Conservation (phyloP, 2,797 vertebrate species). For the Notolepis coatsorum region DNA sequence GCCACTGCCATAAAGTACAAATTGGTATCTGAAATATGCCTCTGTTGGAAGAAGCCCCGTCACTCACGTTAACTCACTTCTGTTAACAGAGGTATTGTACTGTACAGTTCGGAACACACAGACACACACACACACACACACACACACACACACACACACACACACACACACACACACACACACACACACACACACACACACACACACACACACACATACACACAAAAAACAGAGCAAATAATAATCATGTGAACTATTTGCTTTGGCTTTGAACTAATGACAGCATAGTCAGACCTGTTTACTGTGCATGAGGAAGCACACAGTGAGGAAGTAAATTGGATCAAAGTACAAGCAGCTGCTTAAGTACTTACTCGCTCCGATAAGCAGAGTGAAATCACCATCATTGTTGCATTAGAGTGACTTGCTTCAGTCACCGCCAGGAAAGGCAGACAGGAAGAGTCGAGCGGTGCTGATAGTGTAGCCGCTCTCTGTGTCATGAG, state of each 20-base stretch:
- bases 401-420: conserved; percentile 84
- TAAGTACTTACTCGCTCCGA: conserved; percentile 85
- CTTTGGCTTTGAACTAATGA: conserved; percentile 75
- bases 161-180: too few species aligned
- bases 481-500: conserved; percentile 82
- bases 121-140: too few species aligned
- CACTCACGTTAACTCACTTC: conserved; percentile 49
- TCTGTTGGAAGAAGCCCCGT: conserved; percentile 49
- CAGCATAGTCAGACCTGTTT: conserved; percentile 80
- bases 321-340: conserved; percentile 86
- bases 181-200: too few species aligned
- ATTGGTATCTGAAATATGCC: conserved; percentile 66
- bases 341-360: conserved; percentile 80
- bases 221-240: conserved; percentile 64
- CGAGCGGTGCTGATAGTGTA: conserved; percentile 81
- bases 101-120: conserved; percentile 36
- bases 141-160: too few species aligned
- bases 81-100: conserved; percentile 57
- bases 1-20: conserved; percentile 53
- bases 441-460: conserved; percentile 82
- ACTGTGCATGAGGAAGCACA: conserved; percentile 80
- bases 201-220: conserved; percentile 22
- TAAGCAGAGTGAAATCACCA: conserved; percentile 83
- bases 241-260: conserved; percentile 80
- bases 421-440: conserved; percentile 79